phyloP scores from a whole-genome alignment of 2,113 vertebrate species.

The Sciurus niger region DNA sequence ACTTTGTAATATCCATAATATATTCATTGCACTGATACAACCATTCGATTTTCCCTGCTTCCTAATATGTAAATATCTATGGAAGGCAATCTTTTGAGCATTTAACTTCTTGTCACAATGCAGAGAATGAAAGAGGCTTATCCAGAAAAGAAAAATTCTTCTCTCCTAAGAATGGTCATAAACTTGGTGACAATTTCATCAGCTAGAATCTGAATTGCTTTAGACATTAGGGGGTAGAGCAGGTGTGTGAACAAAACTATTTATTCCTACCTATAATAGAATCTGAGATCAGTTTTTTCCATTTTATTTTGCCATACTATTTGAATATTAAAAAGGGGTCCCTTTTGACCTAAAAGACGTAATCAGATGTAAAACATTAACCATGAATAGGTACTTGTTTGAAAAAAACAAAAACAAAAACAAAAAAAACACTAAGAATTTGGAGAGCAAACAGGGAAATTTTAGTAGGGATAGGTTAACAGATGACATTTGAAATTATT shows the following conservation, averaged over 20 bases:
- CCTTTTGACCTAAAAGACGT: conserved; percentile 32
- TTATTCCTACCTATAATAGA: conserved; percentile 47
- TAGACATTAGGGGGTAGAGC: neutral
- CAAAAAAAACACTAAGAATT: neutral
- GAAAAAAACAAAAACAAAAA: neutral
- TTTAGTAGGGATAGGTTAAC: conserved; percentile 20
- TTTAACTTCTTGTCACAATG: conserved; percentile 29
- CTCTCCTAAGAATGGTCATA: neutral
- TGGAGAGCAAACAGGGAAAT: neutral
- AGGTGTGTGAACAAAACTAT: neutral
- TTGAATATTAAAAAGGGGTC: conserved; percentile 2
- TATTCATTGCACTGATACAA: neutral
- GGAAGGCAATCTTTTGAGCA: neutral
- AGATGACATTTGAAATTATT: conserved; percentile 10
- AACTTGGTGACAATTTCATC: conserved; percentile 43
- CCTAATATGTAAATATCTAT: neutral
- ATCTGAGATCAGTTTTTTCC: neutral
- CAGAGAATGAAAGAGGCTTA: conserved; percentile 14
- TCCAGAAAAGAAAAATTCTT: conserved; percentile 38
- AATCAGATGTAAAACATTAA: conserved; percentile 27
- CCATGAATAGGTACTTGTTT: neutral
- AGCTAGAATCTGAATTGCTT: neutral
- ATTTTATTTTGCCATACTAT: neutral
- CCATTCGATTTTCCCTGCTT: neutral
- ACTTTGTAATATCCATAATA: conserved; percentile 29